A percentile compares a stretch with the other conserved stretches of the same genome.
Conservation (phyloP, 2,113 vertebrate species). For the Hyaena hyaena region DNA sequence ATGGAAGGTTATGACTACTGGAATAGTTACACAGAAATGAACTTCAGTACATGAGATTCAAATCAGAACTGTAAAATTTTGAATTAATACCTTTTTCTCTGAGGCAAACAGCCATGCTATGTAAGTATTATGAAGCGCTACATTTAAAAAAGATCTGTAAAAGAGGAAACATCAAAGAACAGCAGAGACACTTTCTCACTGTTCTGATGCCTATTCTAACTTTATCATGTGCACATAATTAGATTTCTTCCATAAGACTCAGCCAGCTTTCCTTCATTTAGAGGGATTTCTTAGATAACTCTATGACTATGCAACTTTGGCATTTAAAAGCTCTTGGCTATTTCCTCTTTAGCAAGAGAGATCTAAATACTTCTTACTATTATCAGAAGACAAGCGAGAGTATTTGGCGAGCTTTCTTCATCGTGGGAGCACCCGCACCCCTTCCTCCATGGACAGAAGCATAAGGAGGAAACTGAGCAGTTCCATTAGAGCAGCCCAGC, state of each 20-base stretch:
- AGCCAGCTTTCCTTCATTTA: neutral
- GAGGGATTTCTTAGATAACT: neutral
- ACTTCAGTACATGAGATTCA: neutral
- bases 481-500: neutral
- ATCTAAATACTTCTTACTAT: neutral
- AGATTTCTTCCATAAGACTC: neutral
- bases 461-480: neutral
- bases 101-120: neutral
- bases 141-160: neutral
- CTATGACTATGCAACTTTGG: neutral
- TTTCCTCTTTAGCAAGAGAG: conserved; percentile 19
- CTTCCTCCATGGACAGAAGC: neutral
- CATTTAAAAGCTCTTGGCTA: neutral
- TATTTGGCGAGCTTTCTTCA: neutral
- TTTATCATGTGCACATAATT: neutral
- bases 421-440: neutral
- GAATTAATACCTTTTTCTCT: neutral
- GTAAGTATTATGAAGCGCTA: neutral
- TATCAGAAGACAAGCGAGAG: neutral
- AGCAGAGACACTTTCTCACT: neutral
- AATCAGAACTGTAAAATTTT: conserved; percentile 15
- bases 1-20: neutral
- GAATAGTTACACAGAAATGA: neutral
- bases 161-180: neutral
- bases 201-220: neutral